These are phyloP conservation scores for Cirrhinus mrigala DNA, from an alignment of 2,797 vertebrate genomes.

Conservation along the genomic window DNA sequence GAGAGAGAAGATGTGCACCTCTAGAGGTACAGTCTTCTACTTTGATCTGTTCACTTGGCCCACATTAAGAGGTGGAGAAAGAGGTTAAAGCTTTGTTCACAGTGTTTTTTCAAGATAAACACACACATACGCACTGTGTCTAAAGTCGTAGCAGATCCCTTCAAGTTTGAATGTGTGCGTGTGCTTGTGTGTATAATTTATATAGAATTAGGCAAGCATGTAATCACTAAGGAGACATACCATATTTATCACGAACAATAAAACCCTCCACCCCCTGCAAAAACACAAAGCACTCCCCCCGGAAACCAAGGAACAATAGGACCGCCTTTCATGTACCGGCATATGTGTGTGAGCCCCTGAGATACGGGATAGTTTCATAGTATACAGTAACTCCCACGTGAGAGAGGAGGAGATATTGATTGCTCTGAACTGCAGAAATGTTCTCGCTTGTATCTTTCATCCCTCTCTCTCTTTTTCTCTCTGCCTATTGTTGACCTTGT, in stretches of 20 bases:
- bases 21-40: background rate
- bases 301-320: slow-evolving; percentile 43
- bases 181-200: slow-evolving; percentile 54
- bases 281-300: slow-evolving; percentile 45
- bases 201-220: slow-evolving; percentile 65
- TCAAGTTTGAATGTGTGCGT: background rate
- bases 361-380: slow-evolving; percentile 46
- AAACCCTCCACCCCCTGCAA: slow-evolving; percentile 42
- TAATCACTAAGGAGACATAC: slow-evolving; percentile 65
- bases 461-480: slow-evolving; percentile 30
- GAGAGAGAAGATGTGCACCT: background rate
- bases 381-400: slow-evolving; percentile 61
- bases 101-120: slow-evolving; percentile 24
- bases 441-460: slow-evolving; percentile 46
- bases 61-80: slow-evolving; percentile 40
- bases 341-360: slow-evolving; percentile 8
- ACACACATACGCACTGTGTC: background rate
- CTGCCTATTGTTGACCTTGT: slow-evolving; percentile 74
- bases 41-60: slow-evolving; percentile 43
- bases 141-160: background rate
- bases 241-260: slow-evolving; percentile 66
- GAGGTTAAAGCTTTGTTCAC: slow-evolving; percentile 19
- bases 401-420: slow-evolving; percentile 59
- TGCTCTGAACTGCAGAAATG: slow-evolving; percentile 53
- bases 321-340: slow-evolving; percentile 6